Base-by-base conservation (phyloP, 2,797 vertebrate species). In the Monodelphis domestica region DNA sequence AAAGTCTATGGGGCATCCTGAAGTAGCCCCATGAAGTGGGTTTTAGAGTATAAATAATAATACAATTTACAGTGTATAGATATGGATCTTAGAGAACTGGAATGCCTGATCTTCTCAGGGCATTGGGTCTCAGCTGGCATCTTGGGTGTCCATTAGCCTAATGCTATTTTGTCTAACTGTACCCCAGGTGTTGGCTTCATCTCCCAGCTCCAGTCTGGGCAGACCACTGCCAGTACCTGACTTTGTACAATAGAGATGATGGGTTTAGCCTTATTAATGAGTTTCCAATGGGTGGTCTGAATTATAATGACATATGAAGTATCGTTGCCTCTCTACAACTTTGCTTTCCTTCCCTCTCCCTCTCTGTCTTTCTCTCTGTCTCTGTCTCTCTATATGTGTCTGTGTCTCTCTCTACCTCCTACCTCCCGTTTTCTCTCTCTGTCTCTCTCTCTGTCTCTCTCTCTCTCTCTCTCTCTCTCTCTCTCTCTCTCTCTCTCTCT, bases 381-480 rank as follows among this genome's bases (percentile, higher is more conserved):
- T 57, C 28, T 30, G 1, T 57, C 0, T 30, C 29, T 30, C 2
- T 59, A 1, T 57, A 29, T 59, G 7, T 59, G 28, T 57, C 28
- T 57, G 56, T 57, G 1, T 57, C 5, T 56, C 55, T 12, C 33
- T 5, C 0, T 5, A 29, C 59, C 29, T 59, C 56, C 30, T 7
- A 17, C 15, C 2, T 14, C 33, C n/a, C n/a, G n/a, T n/a, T 63
- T 2, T 29, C 5, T 63, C 0, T n/a, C 1, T n/a, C 57, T n/a
- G 4, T n/a, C 1, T 15, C 1, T n/a, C 0, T n/a, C 57, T n/a
- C 4, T n/a, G 1, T 15, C 11, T 59, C 57, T 12, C 2, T 12
- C 6, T 33, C 54, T 54, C 21, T 17, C 54, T 54, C 15, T 4
- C 10, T 57, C 10, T 57, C 28, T 57, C 9, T 59, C 10, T 59